A percentile compares a stretch with the other conserved stretches of the same genome.
These are phyloP conservation scores for Acholoe squamosa DNA, from an alignment of 2,888 invertebrate genomes.

Conservation along the genomic window DNA sequence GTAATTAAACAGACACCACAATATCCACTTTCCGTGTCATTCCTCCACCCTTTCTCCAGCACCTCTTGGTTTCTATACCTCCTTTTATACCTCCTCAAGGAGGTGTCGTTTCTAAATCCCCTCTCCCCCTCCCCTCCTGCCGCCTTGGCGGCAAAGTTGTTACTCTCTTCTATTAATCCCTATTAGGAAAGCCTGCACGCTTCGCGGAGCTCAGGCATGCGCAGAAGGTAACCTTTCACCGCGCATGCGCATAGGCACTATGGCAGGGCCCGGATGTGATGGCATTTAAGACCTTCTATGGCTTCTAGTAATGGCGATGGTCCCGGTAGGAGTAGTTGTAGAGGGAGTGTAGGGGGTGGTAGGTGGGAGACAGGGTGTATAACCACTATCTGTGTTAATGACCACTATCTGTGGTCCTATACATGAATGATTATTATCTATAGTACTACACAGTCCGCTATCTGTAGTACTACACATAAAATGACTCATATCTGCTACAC, in stretches of 20 bases:
- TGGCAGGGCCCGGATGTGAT: slow-evolving; percentile 27
- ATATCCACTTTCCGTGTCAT: not conserved
- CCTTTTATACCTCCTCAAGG: not conserved
- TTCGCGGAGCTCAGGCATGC: slow-evolving; percentile 12
- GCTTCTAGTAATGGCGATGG: not conserved
- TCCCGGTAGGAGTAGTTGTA: not conserved
- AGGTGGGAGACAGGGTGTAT: not conserved
- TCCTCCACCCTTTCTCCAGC: not conserved
- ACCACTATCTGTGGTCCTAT: too few relatives aligned
- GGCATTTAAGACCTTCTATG: slow-evolving; percentile 44
- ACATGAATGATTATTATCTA: too few relatives aligned
- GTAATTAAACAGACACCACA: too few relatives aligned
- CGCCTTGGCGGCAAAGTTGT: not conserved
- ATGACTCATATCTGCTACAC: too few relatives aligned
- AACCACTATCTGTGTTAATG: too few relatives aligned
- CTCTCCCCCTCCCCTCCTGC: not conserved
- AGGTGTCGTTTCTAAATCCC: too few relatives aligned
- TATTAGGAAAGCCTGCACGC: slow-evolving; percentile 48
- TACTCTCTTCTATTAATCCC: slow-evolving; percentile 35
- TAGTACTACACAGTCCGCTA: too few relatives aligned
- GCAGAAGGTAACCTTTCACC: slow-evolving; percentile 41
- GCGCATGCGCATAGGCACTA: slow-evolving; percentile 17
- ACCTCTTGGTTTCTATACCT: not conserved
- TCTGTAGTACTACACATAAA: too few relatives aligned
- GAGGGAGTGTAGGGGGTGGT: not conserved